These are phyloP conservation scores for Odontophorus gujanensis DNA, from an alignment of 2,113 vertebrate species.

Conservation along the genomic window DNA sequence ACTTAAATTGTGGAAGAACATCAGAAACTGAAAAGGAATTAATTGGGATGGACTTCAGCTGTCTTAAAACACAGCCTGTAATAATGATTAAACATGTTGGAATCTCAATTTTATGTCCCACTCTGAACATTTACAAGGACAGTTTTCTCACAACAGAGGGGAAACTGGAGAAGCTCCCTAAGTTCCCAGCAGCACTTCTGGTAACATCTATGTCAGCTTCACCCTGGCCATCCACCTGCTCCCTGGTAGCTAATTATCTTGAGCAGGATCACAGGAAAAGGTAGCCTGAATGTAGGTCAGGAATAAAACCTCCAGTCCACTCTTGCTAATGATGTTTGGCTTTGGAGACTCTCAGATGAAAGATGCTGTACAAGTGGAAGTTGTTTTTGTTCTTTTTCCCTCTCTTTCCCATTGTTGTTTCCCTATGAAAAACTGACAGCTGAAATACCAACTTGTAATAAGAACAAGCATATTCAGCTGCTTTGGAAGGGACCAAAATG, in stretches of 20 bases:
- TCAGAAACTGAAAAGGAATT: not conserved
- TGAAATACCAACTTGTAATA: constrained; percentile 10
- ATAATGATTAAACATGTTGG: not conserved
- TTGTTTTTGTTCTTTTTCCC: not conserved
- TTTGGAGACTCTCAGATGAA: constrained; percentile 15
- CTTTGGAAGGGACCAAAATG: not conserved
- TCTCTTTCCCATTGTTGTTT: not conserved
- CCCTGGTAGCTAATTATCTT: not conserved
- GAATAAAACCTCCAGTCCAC: not conserved
- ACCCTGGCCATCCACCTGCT: not conserved
- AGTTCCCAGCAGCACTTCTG: not conserved
- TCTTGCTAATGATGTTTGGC: not conserved
- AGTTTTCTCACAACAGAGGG: not conserved
- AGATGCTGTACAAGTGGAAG: not conserved
- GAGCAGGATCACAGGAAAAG: not conserved
- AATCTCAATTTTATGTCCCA: not conserved
- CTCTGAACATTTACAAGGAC: not conserved
- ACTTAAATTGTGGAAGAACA: not conserved
- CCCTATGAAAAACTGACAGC: not conserved
- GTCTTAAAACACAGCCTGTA: not conserved
- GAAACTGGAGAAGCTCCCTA: not conserved
- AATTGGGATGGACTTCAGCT: not conserved
- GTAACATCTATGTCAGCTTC: not conserved
- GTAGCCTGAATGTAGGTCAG: not conserved
- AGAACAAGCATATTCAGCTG: not conserved